Evolutionary conservation across 1,140 invertebrate genomes (phyloP).

Genomic region (Drosophila arizonae): DNA sequence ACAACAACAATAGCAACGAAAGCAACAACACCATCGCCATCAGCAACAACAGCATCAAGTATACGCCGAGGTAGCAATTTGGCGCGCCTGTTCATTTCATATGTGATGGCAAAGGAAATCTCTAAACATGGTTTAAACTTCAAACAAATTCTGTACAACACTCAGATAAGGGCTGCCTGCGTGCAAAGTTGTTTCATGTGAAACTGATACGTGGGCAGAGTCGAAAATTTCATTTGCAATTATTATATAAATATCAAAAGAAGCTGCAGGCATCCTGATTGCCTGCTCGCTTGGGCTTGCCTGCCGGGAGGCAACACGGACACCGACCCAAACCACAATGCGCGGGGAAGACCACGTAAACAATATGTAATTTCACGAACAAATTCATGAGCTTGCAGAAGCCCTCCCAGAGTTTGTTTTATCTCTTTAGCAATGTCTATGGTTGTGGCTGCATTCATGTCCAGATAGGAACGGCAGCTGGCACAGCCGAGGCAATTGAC

Average conservation of each 20-base stretch:
- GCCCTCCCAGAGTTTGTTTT: slow-evolving; percentile 54
- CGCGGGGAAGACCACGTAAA: slow-evolving; percentile 35
- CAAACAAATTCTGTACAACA: slow-evolving; percentile 9
- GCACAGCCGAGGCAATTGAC: too few species aligned
- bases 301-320: slow-evolving; percentile 21
- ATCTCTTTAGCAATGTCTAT: slow-evolving; percentile 19
- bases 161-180: not conserved
- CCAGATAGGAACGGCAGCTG: too few species aligned
- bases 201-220: slow-evolving; percentile 36
- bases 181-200: slow-evolving; percentile 43
- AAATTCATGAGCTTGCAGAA: slow-evolving; percentile 56
- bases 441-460: not conserved
- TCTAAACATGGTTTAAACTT: slow-evolving; percentile 57
- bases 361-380: slow-evolving; percentile 59
- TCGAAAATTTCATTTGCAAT: slow-evolving; percentile 64
- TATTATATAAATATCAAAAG: slow-evolving; percentile 53
- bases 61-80: slow-evolving; percentile 47
- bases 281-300: slow-evolving; percentile 30
- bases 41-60: slow-evolving; percentile 24
- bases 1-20: too few species aligned
- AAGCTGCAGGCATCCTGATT: slow-evolving; percentile 63
- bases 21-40: not conserved
- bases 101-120: slow-evolving; percentile 48
- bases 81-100: slow-evolving; percentile 42
- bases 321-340: slow-evolving; percentile 1